Percentiles rank a stretch among this genome's conserved stretches.
phyloP scores from a whole-genome alignment of 1,140 invertebrate species.

The Neuroterus valhalla region DNA sequence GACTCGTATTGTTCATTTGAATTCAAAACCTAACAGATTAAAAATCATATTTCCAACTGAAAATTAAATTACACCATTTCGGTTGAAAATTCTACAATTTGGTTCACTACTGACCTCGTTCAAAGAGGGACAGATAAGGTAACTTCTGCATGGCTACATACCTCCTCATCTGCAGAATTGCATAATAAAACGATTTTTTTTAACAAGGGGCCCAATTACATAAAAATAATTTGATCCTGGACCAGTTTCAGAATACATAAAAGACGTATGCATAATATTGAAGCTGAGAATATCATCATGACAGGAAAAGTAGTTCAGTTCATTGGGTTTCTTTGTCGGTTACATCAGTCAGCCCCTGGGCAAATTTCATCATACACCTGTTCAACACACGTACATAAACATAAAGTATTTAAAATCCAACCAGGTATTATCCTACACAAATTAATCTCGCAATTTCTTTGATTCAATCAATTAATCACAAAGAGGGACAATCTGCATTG shows the following conservation, averaged over 20 bases:
- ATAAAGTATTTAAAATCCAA: neutral
- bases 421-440: neutral
- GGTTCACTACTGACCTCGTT: too few species aligned
- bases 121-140: too few species aligned
- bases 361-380: neutral
- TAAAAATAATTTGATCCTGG: neutral
- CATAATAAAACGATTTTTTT: too few species aligned
- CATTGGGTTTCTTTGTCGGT: neutral
- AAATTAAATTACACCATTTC: too few species aligned
- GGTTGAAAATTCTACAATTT: too few species aligned
- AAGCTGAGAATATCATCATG: neutral
- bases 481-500: too few species aligned
- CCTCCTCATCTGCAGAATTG: too few species aligned
- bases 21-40: too few species aligned
- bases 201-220: too few species aligned
- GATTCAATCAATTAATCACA: neutral
- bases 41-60: too few species aligned
- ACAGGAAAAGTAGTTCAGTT: conserved; percentile 2
- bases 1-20: too few species aligned
- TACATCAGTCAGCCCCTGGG: conserved; percentile 11
- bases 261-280: conserved; percentile 4
- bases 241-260: neutral
- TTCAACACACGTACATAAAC: neutral
- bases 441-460: neutral
- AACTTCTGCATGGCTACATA: too few species aligned